These are phyloP conservation scores for Tricholaema leucomelas DNA, from an alignment of 2,113 vertebrate species.

Conservation along the genomic window DNA sequence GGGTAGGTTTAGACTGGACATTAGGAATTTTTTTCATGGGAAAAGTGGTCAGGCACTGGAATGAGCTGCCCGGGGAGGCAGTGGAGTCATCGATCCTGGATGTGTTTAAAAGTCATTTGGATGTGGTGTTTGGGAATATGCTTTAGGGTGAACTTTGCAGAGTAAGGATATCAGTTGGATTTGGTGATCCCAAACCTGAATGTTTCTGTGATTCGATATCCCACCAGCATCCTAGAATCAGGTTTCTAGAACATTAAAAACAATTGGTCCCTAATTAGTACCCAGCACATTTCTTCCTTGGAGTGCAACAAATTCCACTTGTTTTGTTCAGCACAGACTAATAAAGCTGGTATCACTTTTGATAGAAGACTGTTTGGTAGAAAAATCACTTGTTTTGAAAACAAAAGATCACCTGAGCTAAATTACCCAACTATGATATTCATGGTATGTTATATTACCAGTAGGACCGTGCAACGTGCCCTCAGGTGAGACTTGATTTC, in stretches of 20 bases:
- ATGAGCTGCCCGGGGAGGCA: too few species aligned
- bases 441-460: background rate
- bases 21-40: too few species aligned
- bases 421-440: slow-evolving; percentile 3
- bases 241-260: slow-evolving; percentile 14
- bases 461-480: background rate
- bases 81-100: too few species aligned
- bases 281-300: background rate
- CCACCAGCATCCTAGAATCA: background rate
- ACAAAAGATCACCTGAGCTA: background rate
- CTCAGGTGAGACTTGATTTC: background rate
- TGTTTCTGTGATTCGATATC: background rate
- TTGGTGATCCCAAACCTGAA: too few species aligned
- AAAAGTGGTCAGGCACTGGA: too few species aligned
- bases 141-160: too few species aligned
- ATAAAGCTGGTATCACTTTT: background rate
- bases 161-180: too few species aligned
- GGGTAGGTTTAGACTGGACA: too few species aligned
- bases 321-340: slow-evolving; percentile 6
- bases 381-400: background rate
- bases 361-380: background rate
- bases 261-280: slow-evolving; percentile 8
- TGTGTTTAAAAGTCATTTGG: too few species aligned
- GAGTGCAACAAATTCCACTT: slow-evolving; percentile 2
- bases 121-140: too few species aligned